These are phyloP conservation scores for Gorilla gorilla DNA, from an alignment of 2,113 vertebrate species.

Conservation along the genomic window DNA sequence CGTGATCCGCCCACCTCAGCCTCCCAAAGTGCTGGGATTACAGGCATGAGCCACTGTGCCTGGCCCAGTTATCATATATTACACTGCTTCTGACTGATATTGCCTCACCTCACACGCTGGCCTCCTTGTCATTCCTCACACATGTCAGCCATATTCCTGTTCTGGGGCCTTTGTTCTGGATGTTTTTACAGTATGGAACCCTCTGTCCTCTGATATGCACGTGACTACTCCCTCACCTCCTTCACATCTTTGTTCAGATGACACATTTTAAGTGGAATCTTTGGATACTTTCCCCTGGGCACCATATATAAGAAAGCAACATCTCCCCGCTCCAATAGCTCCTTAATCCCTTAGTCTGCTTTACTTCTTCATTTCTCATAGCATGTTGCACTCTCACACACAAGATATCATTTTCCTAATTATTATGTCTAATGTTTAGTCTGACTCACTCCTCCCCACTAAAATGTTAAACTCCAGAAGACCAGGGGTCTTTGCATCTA, in stretches of 20 bases:
- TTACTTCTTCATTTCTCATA: not conserved
- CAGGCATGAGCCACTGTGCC: too few relatives aligned
- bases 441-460: not conserved
- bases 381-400: not conserved
- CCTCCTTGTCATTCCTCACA: not conserved
- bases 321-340: accelerated
- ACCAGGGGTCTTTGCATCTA: not conserved
- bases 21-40: too few relatives aligned
- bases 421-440: not conserved
- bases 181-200: not conserved
- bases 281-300: not conserved
- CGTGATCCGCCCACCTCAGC: too few relatives aligned
- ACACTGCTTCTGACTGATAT: not conserved
- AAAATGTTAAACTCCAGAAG: not conserved
- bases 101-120: not conserved
- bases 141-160: not conserved
- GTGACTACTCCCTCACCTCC: not conserved
- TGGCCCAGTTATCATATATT: not conserved
- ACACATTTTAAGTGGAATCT: not conserved
- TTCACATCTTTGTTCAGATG: not conserved
- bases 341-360: not conserved
- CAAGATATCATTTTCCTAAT: not conserved
- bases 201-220: not conserved
- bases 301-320: not conserved
- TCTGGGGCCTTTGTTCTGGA: not conserved